Evolutionary conservation across 2,113 vertebrate genomes (phyloP), one percentile per base, ranked within the genome.

Genomic region (Saiga tatarica): DNA sequence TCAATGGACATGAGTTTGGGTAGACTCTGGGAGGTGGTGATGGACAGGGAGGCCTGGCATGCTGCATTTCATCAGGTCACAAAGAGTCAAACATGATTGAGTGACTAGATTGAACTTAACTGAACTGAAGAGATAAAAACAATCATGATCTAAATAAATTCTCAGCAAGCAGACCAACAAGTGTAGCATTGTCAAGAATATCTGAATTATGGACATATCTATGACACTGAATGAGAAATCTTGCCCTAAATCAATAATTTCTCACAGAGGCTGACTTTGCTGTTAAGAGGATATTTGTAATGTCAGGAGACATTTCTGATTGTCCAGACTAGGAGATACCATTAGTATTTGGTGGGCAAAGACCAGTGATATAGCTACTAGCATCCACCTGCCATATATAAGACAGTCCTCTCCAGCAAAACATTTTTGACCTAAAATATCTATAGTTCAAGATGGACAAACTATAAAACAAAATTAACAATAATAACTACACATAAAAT

Each of bases 331-430:
- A 30, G 59, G 21, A 82, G 5, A 14, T 21, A 2, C 21, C 53
- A 11, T 52, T 52, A 39, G n/a, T 7, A 7, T 81, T 4, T 52
- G 12, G 4, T 71, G 23, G 21, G 21, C 3, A 71, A 47, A 67
- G 50, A 0, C 12, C 16, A 82, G 28, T 1, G 62, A 28, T 74
- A 11, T 5, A 30, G 28, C 36, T 81, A 15, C 3, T 67, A 62
- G 53, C 19, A 2, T 0, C 1, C 28, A 79, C 9, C 28, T 23
- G 11, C 1, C 4, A 12, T 6, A 7, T 42, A 25, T 9, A 71
- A 3, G 11, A 7, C 0, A 87, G 28, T 13, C 19, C 21, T 57
- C 15, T n/a, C 26, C 10, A 86, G 50, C 17, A 59, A 60, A 30
- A 36, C 39, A n/a, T 74, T 60, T 94, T 67, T 84, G 26, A 10